Base-by-base conservation (phyloP, 2,113 vertebrate species). In the Tamias sibiricus region DNA sequence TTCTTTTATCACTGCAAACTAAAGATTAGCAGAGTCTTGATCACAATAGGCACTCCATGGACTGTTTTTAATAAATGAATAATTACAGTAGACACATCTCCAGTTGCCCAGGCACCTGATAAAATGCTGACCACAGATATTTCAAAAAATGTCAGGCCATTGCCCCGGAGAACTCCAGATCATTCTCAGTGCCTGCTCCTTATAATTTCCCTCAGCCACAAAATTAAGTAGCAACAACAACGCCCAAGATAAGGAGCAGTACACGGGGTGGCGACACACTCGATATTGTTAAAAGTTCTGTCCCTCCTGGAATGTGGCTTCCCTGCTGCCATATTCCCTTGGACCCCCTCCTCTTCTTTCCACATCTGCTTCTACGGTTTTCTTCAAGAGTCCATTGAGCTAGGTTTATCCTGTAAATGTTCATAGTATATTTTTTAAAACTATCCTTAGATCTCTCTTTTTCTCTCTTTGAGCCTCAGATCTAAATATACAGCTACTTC, bases 311-410 rank as follows among this genome's bases (percentile, higher is more conserved):
- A 68, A 71, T 44, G 32, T 4, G 8, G 24, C 3, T 42, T 35
- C 44, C 32, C 3, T 11, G 5, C 10, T 12, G 17, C 12, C 37
- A 12, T 6, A 9, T 30, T n/a, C 20, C 12, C 6, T 1, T 22
- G 10, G 16, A 30, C 9, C 13, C 32, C 28, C 32, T 71, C 13
- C 37, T 16, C 9, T 66, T 44, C 40, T 37, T 71, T 59, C 66
- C 75, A 64, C 9, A 7, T 69, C 28, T 85, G 52, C 35, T 44
- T 54, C 75, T 79, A 16, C 30, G 44, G 40, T n/a, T 64, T 57
- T n/a, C 69, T 54, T 80, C n/a, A 28, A 0, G 2, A 47, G 32
- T 8, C 69, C 44, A 20, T 19, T 40, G 26, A 85, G 11, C 1
- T 19, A 30, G 4, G 8, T 37, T 47, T 74, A 28, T 26, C 68